Base-by-base conservation (phyloP, 2,888 invertebrate genomes). In the Lasioglossum calceatum region DNA sequence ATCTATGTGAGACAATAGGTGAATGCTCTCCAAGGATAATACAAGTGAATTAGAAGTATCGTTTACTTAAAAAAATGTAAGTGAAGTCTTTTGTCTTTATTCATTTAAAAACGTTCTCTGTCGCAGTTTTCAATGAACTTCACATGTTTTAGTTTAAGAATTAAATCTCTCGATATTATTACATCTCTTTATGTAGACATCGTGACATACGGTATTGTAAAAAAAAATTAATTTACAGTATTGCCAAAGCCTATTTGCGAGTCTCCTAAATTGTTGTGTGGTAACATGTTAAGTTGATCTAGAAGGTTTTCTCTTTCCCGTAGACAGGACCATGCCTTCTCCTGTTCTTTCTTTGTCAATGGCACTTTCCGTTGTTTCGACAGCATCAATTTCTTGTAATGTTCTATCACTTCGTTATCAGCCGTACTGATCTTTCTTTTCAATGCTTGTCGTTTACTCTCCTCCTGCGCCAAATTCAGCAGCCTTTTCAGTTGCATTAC, bases 301-400 rank as follows among this genome's bases (percentile, higher is more conserved):
- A 95, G 88, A 4, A 95, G 91, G 81, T 87, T 92, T 75, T 95
- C 95, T n/a, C 95, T 92, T 77, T 95, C 95, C 32, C 94, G 90
- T 12, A 95, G 81, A 77, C 95, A 94, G 4, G 91, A 83, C 96
- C 97, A 97, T 14, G 98, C 98, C 94, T 97, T 97, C 85, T 98
- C 98, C 90, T 97, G 97, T 93, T 98, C 98, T 92, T 98, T 98
- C 91, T 97, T 97, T 50, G 97, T 97, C 7, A 98, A 96, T 12
- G 97, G 97, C 88, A 97, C 96, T 94, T 98, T 98, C 95, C 98
- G 98, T 93, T 98, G 97, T 92, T 98, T 98, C 1, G 97, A 97
- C 50, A 97, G 96, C 85, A 97, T 96, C 92, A 98, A 97, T 93
- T 97, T 98, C 92, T 98, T 97, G 93, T 98, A 98, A 92, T 98